Base-by-base conservation (phyloP, 2,797 vertebrate species). In the Sparidentex hasta region DNA sequence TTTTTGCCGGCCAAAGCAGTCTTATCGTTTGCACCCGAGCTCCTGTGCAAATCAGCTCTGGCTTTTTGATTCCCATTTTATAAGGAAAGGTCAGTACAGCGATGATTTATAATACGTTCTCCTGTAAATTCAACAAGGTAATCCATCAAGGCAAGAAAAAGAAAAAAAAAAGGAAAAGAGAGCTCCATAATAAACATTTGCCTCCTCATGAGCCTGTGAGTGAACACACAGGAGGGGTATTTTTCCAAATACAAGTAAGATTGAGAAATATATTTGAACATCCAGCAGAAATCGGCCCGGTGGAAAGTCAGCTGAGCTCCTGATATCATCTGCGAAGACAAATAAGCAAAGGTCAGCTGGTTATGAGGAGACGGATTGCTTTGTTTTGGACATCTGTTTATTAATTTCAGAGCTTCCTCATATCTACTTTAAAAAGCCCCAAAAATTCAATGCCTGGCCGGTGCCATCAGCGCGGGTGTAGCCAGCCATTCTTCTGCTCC, bases 91-190 rank as follows among this genome's bases (percentile, higher is more conserved):
- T 93, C 92, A 93, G 78, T 57, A 25, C 81, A 59, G 86, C 81
- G 4, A 74, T 94, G 92, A 95, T 95, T 94, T 94, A 94, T 91
- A 88, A 89, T 78, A 65, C 17, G 5, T 76, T 80, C 80, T 80
- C 73, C 87, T 70, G 88, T 92, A 93, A 92, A 93, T 86, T 84
- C 90, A 88, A 85, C 84, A 83, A 78, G 73, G 90, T 89, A 85
- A 94, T 94, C 91, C 88, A 92, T 94, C 93, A 94, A 74, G 13
- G 17, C 72, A 51, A 68, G 78, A 29, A 72, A 43, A 27, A 27
- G 4, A 27, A 27, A 27, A 27, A 27, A 27, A 27, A 27, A 27
- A 27, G 3, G 3, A 33, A 33, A 33, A 33, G 29, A 33, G 16
- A 52, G 79, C 66, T 59, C 73, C 46, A 65, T 90, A 87, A 90